Base-by-base conservation (phyloP, 2,797 vertebrate genomes). In the Chaunax sp. region DNA sequence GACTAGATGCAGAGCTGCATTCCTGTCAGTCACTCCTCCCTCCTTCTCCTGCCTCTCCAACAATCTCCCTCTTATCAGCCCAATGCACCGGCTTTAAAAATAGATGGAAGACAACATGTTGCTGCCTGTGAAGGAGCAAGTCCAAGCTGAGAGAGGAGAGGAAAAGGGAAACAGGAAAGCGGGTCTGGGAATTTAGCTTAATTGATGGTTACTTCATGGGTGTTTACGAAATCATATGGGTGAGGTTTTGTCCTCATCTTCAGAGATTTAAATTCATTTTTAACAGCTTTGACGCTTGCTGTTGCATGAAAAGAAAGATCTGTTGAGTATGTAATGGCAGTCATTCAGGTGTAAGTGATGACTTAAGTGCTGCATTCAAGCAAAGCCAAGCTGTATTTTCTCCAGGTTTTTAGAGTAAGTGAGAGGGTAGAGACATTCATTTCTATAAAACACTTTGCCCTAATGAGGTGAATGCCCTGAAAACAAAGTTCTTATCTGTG, bases 31-130 rank as follows among this genome's bases (percentile, higher is more conserved):
- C 72, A 64, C 63, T 81, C 83, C 78, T 64, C 80, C 84, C 66
- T 70, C 70, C 58, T 72, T 66, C 77, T 66, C 51, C 82, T 84
- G 75, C 80, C 83, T 86, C 89, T 85, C 75, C 84, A 75, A 80
- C 88, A 86, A 75, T 81, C 86, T 87, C 57, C 53, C 41, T 67
- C 89, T 94, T 94, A 94, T 93, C 92, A 85, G 87, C 62, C 77
- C 54, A 75, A 84, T 1, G 64, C 83, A 78, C 70, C 11, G 0
- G 56, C 72, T 88, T 90, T 93, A 93, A 93, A 94, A 94, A 93
- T 94, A 93, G 92, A 87, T 78, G 53, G 82, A 66, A 84, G 76
- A 70, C 62, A 89, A 90, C 92, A 73, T 89, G 89, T 90, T 23
- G 33, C 78, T 85, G 89, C 92, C 80, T 89, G 89, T 80, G 57